Percentiles rank a stretch among this genome's conserved stretches.
Conservation (phyloP, 2,113 vertebrate species). For the Pluvialis apricaria region DNA sequence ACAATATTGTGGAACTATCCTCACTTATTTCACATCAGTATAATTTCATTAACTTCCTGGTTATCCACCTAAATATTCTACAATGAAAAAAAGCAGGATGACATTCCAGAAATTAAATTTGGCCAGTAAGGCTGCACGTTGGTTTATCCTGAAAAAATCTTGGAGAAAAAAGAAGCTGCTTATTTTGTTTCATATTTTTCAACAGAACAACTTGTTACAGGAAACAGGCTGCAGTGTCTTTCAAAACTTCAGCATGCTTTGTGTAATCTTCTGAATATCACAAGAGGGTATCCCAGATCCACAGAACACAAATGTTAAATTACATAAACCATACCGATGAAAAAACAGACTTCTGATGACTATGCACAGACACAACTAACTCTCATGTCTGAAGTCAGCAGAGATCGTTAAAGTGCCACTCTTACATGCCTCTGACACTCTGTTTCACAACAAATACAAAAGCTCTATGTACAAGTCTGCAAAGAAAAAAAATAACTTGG, state of each 20-base stretch:
- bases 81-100: background rate
- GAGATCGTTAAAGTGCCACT: background rate
- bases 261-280: background rate
- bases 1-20: background rate
- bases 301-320: background rate
- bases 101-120: background rate
- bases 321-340: background rate
- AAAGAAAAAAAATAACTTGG: background rate
- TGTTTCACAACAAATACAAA: background rate
- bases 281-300: background rate
- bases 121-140: background rate
- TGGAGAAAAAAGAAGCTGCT: background rate
- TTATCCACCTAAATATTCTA: background rate
- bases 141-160: background rate
- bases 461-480: background rate
- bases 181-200: background rate
- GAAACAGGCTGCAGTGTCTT: background rate
- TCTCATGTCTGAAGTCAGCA: background rate
- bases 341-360: background rate
- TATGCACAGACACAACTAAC: background rate
- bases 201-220: background rate
- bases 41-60: background rate
- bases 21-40: background rate
- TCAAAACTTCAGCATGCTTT: background rate
- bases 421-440: background rate